These are phyloP conservation scores for Pseudochromis fuscus DNA, from an alignment of 2,797 vertebrate genomes.

Conservation along the genomic window DNA sequence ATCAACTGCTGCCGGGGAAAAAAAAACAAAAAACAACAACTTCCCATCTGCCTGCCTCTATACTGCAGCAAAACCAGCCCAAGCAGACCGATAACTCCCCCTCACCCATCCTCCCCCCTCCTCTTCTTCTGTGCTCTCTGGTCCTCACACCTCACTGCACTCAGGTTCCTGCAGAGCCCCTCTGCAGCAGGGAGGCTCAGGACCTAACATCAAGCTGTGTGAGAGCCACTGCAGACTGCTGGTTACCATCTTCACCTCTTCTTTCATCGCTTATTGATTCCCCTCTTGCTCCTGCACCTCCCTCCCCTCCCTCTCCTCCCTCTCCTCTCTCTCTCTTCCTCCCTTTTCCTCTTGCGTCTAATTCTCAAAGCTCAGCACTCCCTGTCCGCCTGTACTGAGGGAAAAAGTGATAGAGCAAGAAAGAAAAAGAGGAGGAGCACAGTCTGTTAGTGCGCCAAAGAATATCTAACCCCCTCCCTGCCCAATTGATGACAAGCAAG, in stretches of 20 bases:
- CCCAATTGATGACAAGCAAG: conserved; percentile 75
- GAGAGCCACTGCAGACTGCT: conserved; percentile 50
- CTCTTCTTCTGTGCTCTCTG: conserved; percentile 31
- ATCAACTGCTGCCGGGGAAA: conserved; percentile 29
- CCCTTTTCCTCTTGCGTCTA: conserved; percentile 63
- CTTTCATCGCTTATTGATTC: conserved; percentile 48
- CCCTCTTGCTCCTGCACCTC: conserved; percentile 31
- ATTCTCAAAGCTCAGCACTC: conserved; percentile 84
- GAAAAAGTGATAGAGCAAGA: conserved; percentile 68
- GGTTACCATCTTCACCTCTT: conserved; percentile 49
- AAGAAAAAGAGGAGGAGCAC: conserved; percentile 70
- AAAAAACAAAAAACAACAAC: conserved; percentile 13
- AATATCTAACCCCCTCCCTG: conserved; percentile 42
- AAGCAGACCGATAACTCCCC: conserved; percentile 49
- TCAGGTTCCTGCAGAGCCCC: conserved; percentile 42
- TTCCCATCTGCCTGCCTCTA: conserved; percentile 63
- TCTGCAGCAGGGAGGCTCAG: conserved; percentile 48
- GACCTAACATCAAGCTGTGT: conserved; percentile 28
- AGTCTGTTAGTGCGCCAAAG: conserved; percentile 77
- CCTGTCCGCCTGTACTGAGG: conserved; percentile 57
- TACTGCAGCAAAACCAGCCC: conserved; percentile 77
- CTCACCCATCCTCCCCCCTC: conserved; percentile 7
- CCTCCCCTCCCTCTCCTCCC: background rate
- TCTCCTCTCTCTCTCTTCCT: conserved; percentile 2
- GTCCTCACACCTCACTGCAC: conserved; percentile 64